Percentiles rank a stretch among this genome's conserved stretches.
Conservation (phyloP, 2,113 vertebrate genomes). For the Spilogale gracilis region DNA sequence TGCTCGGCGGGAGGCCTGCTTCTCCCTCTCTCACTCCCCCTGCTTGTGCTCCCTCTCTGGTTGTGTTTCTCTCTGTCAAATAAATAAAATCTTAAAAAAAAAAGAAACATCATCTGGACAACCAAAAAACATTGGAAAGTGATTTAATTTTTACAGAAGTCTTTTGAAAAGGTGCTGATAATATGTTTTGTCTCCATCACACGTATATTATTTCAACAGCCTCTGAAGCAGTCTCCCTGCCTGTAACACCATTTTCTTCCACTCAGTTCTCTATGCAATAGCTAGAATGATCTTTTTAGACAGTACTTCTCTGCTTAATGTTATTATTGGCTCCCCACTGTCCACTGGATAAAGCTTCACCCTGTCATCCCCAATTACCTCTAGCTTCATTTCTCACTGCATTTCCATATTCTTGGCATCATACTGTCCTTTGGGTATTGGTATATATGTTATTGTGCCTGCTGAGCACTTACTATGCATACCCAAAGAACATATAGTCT, state of each 20-base stretch:
- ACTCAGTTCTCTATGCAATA: background rate
- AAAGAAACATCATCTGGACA: slow-evolving; percentile 9
- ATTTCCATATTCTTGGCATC: background rate
- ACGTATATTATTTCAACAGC: background rate
- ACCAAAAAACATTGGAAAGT: background rate
- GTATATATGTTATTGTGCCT: background rate
- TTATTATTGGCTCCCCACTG: background rate
- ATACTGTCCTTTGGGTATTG: background rate
- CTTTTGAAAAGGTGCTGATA: background rate
- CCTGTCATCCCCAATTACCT: background rate
- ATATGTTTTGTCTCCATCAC: background rate
- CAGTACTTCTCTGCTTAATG: background rate
- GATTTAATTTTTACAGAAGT: background rate
- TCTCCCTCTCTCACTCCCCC: no score
- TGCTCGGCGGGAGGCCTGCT: no score
- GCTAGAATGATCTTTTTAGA: background rate
- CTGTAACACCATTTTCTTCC: background rate
- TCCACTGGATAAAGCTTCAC: background rate
- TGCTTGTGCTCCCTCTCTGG: no score
- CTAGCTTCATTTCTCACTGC: slow-evolving; percentile 15
- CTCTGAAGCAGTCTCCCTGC: background rate
- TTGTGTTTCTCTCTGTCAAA: no score
- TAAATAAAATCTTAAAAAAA: no score
- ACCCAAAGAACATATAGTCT: slow-evolving; percentile 5
- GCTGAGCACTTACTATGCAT: background rate